phyloP scores from a whole-genome alignment of 1,140 invertebrate genomes.

The Thereuonema tuberculata region DNA sequence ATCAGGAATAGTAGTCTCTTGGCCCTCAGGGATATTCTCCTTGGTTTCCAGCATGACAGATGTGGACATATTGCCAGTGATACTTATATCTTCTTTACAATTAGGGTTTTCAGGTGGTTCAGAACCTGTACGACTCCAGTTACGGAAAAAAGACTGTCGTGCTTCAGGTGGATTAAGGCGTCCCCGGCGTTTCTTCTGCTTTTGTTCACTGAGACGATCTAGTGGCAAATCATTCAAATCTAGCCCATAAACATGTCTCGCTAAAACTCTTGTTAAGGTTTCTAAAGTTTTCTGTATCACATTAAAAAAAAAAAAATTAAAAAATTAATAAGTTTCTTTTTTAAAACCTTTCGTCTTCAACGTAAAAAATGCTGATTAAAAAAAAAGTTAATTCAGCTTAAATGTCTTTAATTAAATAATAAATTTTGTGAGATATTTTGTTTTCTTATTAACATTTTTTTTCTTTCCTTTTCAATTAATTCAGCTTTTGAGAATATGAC shows the following conservation, averaged over 20 bases:
- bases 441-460: no score
- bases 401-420: no score
- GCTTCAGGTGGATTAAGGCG: constrained; percentile 2
- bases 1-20: no score
- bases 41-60: no score
- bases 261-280: constrained; percentile 79
- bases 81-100: background rate
- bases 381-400: no score
- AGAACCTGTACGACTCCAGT: constrained; percentile 1
- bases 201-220: constrained; percentile 68
- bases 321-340: no score
- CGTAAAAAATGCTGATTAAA: background rate
- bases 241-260: constrained; percentile 80
- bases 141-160: background rate
- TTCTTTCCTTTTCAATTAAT: no score
- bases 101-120: background rate
- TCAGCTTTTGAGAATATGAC: no score
- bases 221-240: constrained; percentile 80
- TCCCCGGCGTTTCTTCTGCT: constrained; percentile 49
- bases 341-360: no score
- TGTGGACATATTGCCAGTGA: background rate
- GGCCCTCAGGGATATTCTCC: background rate
- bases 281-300: constrained; percentile 79
- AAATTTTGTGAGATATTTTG: no score
- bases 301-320: background rate